Evolutionary conservation across 2,113 vertebrate species (phyloP), one percentile per base, ranked within the genome.

Genomic region (Rhea americana): DNA sequence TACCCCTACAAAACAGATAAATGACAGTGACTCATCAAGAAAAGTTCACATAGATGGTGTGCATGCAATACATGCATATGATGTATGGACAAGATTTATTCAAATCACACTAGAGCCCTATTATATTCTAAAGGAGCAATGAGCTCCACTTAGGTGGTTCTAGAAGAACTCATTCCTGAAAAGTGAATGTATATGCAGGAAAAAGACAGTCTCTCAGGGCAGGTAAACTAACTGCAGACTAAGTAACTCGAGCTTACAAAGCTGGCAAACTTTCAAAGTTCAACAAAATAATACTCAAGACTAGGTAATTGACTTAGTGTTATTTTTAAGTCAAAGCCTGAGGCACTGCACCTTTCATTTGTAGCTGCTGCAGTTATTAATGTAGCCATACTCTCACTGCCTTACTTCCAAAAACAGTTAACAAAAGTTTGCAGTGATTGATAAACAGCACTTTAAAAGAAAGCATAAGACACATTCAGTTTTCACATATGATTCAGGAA

Each of bases 11-110:
- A 6, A 24, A 28, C 45, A 90, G n/a, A 37, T 28, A 32, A 82
- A 8, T 68, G 56, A 56, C 88, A 87, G 28, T 94, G 87, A 90
- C 53, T 82, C 78, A 90, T n/a, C 50, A 87, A 50, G 72, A 7
- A 3, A 19, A 67, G 61, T 5, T 65, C 83, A 81, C 37, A 28
- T 0, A 30, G 43, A 59, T 32, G 26, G 18, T 35, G 13, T 4
- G 6, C 11, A 24, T 4, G 28, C 28, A 17, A 19, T 4, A 63
- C 5, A 4, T 1, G 3, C 16, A 3, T 15, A 47, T 13, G 11
- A 14, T 24, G 26, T 12, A 37, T 4, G 2, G 30, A 28, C 43
- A 79, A 24, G 59, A n/a, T 22, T 43, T 76, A 37, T 11, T 24
- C 62, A 35, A n/a, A 13, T 41, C 25, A 15, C 71, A 25, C 56